Percentiles rank a stretch among this genome's conserved stretches.
Conservation (phyloP, 2,113 vertebrate species). For the Aramus guarauna region DNA sequence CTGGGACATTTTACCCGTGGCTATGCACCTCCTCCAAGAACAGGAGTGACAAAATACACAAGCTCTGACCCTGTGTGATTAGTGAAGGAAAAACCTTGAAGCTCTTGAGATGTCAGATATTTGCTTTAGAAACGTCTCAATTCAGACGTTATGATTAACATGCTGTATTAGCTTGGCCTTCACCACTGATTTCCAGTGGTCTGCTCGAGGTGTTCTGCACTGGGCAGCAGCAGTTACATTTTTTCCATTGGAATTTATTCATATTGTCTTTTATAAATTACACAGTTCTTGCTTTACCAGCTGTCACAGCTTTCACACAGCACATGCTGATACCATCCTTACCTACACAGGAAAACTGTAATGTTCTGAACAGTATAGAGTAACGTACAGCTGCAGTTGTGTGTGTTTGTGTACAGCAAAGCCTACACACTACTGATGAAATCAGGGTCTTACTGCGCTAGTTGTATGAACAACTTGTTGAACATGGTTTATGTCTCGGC, state of each 20-base stretch:
- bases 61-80: not conserved
- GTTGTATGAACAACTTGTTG: not conserved
- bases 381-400: not conserved
- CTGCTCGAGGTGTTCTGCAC: not conserved
- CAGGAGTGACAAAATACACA: not conserved
- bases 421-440: not conserved
- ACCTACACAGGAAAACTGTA: not conserved
- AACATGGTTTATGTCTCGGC: not conserved
- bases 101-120: not conserved
- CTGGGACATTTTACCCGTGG: not conserved
- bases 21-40: not conserved
- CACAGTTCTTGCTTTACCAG: not conserved
- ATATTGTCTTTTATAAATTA: not conserved
- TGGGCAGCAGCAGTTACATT: not conserved
- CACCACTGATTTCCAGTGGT: not conserved
- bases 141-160: not conserved
- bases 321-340: not conserved
- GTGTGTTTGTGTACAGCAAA: not conserved
- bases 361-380: not conserved
- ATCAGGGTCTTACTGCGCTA: not conserved
- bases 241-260: not conserved
- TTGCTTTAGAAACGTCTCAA: not conserved
- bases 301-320: not conserved
- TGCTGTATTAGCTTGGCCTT: not conserved
- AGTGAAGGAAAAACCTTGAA: not conserved